Base-by-base conservation (phyloP, 2,797 vertebrate species). In the Hephaestus fuliginosus region DNA sequence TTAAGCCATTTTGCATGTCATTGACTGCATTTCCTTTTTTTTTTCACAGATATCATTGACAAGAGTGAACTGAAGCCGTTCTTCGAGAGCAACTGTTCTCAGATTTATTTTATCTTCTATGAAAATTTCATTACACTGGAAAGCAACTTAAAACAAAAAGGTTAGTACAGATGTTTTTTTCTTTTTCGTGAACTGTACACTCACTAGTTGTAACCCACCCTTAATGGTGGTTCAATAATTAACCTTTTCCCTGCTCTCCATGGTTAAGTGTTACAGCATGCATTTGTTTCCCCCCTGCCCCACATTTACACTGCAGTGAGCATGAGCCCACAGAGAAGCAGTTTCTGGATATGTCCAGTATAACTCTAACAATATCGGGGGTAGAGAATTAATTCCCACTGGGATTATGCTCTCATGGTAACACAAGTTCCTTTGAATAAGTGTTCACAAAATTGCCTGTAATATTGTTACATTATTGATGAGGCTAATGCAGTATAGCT, bases 31-130 rank as follows among this genome's bases (percentile, higher is more conserved):
- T 65, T 58, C 4, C 30, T 17, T 46, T 39, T 68, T 44, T 81
- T 73, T 74, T 83, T 55, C 92, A 43, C 95, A 99, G 98, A 99
- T 94, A 96, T 95, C 87, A 96, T 97, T 81, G 98, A 99, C 94
- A 96, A 95, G 93, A 96, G 94, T 91, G 98, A 99, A 92, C 94
- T 99, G 91, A 99, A 99, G 95, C 93, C 95, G 25, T 98, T 99
- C 93, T 99, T 99, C 93, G 98, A 99, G 95, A 96, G 88, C 93
- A 97, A 99, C 94, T 98, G 97, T 92, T 99, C 98, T 91, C 98
- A 99, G 88, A 98, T 99, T 95, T 99, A 99, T 97, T 98, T 99
- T 96, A 97, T 99, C 97, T 99, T 99, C 96, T 99, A 99, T 96
- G 98, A 99, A 97, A 99, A 97, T 96, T 98, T 99, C 94, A 89